These are phyloP conservation scores for Digitonthophagus gazella DNA, from an alignment of 2,888 invertebrate species.

Conservation along the genomic window DNA sequence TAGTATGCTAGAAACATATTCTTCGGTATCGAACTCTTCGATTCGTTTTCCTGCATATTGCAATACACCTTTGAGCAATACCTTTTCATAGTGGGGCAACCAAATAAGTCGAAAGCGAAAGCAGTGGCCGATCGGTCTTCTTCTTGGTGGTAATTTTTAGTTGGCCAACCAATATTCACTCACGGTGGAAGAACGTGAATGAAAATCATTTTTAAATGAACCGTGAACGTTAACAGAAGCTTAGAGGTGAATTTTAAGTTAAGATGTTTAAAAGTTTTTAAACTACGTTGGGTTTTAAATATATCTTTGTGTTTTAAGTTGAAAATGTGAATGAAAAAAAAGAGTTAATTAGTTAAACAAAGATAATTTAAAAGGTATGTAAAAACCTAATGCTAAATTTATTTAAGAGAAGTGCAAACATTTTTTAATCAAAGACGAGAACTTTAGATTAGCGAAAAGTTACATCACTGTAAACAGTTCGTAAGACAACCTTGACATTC, in stretches of 20 bases:
- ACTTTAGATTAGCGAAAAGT: neutral
- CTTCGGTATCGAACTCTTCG: too few species aligned
- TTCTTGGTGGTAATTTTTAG: neutral
- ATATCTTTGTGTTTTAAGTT: too few species aligned
- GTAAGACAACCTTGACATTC: slow-evolving; percentile 12
- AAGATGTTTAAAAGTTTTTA: too few species aligned
- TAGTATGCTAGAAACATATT: neutral
- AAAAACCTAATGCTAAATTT: too few species aligned
- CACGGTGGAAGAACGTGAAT: neutral
- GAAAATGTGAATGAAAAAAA: too few species aligned
- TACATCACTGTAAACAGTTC: neutral
- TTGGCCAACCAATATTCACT: slow-evolving; percentile 2
- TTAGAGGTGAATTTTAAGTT: too few species aligned
- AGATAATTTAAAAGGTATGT: too few species aligned
- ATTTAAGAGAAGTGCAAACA: neutral
- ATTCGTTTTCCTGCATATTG: slow-evolving; percentile 1
- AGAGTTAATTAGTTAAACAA: too few species aligned
- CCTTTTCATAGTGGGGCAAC: slow-evolving; percentile 7
- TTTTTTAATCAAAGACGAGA: neutral
- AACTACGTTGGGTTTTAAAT: too few species aligned
- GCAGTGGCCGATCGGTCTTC: slow-evolving; percentile 4
- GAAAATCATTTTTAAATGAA: too few species aligned
- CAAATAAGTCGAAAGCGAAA: slow-evolving; percentile 9
- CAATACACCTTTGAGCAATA: slow-evolving; percentile 10
- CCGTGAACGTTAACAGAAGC: too few species aligned